Base-by-base conservation (phyloP, 2,888 invertebrate genomes). In the Lordiphosa fenestrarum region DNA sequence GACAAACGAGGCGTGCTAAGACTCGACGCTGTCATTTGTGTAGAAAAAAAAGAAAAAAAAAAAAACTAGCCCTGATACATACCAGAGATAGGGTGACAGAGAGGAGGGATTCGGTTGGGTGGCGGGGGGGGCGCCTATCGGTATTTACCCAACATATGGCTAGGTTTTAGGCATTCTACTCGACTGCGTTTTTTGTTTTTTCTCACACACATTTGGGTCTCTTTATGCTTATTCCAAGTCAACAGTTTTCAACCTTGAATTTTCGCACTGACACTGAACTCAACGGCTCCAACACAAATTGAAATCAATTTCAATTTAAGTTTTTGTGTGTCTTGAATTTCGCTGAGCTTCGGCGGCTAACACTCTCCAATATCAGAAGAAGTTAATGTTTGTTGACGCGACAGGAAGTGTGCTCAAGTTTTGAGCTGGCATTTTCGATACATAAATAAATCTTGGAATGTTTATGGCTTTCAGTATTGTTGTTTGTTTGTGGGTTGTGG, bases 261-360 rank as follows among this genome's bases (percentile, higher is more conserved):
- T 72, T 75, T 78, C 65, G 66, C 66, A 63, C 61, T 78, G 84
- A 78, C 80, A 78, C 65, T 80, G 84, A 80, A 80, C 80, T 78
- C 66, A 64, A 49, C 44, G 55, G 48, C 12, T n/a, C 49, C 15
- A 15, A 15, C 15, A 15, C 66, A 74, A 77, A 84, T 81, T 84
- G 80, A 84, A 80, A 84, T 80, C 84, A 84, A 84, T 78, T 78
- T 78, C 60, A 82, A 73, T 82, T 77, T 67, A 53, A 60, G n/a
- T 66, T 78, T 77, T 63, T 57, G 53, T 25, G 61, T 53, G 53
- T 37, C 25, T 60, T 52, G 40, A 38, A 39, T 30, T 5, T 33
- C 35, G 47, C 47, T 47, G 35, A 36, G n/a, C n/a, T n/a, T n/a
- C n/a, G n/a, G n/a, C n/a, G n/a, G n/a, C n/a, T n/a, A n/a, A n/a